phyloP scores from a whole-genome alignment of 2,888 invertebrate species.

The Diarsia mendica region DNA sequence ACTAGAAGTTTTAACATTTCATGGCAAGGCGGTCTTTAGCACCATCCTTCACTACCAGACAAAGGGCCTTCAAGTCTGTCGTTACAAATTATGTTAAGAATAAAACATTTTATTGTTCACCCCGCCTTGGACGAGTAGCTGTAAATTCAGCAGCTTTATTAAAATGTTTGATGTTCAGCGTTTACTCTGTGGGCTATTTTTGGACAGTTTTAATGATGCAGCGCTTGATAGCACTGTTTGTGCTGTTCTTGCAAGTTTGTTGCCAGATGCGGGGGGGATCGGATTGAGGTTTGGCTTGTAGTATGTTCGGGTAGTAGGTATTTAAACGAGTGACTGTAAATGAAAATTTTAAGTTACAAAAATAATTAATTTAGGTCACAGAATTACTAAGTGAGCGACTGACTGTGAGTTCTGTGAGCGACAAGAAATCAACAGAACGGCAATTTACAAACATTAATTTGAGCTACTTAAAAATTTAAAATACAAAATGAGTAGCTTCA shows the following conservation, averaged over 20 bases:
- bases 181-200: conserved; percentile 34
- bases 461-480: too few relatives aligned
- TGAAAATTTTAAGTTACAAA: too few relatives aligned
- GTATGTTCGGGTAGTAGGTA: too few relatives aligned
- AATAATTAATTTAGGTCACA: too few relatives aligned
- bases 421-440: too few relatives aligned
- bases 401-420: too few relatives aligned
- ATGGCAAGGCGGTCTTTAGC: conserved; percentile 37
- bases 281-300: neutral
- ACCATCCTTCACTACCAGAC: conserved; percentile 40
- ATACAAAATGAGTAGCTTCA: too few relatives aligned
- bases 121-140: conserved; percentile 63
- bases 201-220: conserved; percentile 7
- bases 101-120: conserved; percentile 73
- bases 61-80: conserved; percentile 31
- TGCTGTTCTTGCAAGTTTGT: neutral
- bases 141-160: conserved; percentile 56
- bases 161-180: conserved; percentile 43
- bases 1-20: conserved; percentile 32
- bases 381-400: too few relatives aligned
- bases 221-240: neutral
- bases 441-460: too few relatives aligned
- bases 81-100: conserved; percentile 66
- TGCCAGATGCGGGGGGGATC: neutral
- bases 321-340: too few relatives aligned